These are phyloP conservation scores for Lytechinus variegatus DNA, from an alignment of 35 echinoderm and acorn worm genomes.

Conservation along the genomic window DNA sequence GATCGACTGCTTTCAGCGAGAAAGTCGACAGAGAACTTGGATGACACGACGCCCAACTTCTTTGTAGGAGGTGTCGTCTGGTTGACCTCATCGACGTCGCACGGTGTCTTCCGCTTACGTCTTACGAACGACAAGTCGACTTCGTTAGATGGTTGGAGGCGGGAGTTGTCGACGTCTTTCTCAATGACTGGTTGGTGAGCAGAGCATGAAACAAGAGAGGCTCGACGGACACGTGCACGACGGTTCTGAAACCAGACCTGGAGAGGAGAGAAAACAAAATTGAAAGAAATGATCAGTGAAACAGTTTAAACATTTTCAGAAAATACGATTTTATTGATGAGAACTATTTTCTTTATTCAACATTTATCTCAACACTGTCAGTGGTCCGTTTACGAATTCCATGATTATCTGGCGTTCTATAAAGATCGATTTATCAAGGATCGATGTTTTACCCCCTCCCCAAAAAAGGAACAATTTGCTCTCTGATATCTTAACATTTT, in stretches of 20 bases:
- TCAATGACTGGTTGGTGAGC: neutral
- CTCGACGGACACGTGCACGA: neutral
- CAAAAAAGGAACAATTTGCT: no score
- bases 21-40: neutral
- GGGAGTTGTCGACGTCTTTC: neutral
- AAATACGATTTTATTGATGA: no score
- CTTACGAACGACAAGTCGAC: neutral
- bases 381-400: no score
- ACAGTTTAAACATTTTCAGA: no score
- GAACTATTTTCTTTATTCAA: no score
- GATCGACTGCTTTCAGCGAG: conserved; percentile 18
- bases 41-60: neutral
- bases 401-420: no score
- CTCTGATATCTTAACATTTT: no score
- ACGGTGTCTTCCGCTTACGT: neutral
- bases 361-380: no score
- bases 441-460: no score
- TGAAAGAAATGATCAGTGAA: no score
- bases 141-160: neutral
- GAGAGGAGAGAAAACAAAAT: no score
- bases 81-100: neutral
- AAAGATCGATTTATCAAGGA: no score
- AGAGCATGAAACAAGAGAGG: neutral
- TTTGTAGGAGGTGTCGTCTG: neutral
- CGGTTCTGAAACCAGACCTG: neutral